Percentiles rank a stretch among this genome's conserved stretches.
Conservation (phyloP, 1,140 invertebrate species). For the Drosophila miranda region DNA sequence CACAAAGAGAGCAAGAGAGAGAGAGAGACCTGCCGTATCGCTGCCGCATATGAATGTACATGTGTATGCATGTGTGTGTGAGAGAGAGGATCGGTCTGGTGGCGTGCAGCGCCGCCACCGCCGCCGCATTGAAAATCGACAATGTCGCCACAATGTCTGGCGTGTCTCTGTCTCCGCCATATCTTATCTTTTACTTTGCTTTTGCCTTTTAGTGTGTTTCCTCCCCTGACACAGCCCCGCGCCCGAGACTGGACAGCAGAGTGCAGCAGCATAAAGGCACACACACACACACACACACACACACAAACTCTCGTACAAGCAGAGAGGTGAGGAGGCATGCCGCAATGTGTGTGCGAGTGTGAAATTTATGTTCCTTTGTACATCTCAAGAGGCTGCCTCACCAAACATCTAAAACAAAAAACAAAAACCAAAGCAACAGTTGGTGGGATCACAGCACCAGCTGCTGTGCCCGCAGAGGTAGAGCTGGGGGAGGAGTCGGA, state of each 20-base stretch:
- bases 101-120: conserved; percentile 1
- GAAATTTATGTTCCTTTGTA: conserved; percentile 80
- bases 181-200: conserved; percentile 66
- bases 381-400: conserved; percentile 76
- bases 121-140: conserved; percentile 41
- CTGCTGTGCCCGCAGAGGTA: conserved; percentile 43
- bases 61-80: background rate
- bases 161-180: conserved; percentile 71
- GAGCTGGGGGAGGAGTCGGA: conserved; percentile 1
- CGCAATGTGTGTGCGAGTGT: conserved; percentile 55
- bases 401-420: conserved; percentile 48
- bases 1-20: conserved; percentile 30
- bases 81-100: conserved; percentile 6
- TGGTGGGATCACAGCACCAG: conserved; percentile 27
- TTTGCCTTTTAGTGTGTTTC: too few species aligned
- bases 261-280: conserved; percentile 47
- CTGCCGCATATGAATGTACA: too few species aligned
- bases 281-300: conserved; percentile 8
- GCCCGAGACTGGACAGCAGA: conserved; percentile 2
- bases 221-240: too few species aligned
- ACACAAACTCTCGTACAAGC: background rate
- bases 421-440: conserved; percentile 47
- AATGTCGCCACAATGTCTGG: conserved; percentile 77
- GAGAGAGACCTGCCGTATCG: conserved; percentile 16
- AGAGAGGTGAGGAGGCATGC: conserved; percentile 3